Conservation (phyloP, 2,888 invertebrate species). For the Apodemia arnacis region DNA sequence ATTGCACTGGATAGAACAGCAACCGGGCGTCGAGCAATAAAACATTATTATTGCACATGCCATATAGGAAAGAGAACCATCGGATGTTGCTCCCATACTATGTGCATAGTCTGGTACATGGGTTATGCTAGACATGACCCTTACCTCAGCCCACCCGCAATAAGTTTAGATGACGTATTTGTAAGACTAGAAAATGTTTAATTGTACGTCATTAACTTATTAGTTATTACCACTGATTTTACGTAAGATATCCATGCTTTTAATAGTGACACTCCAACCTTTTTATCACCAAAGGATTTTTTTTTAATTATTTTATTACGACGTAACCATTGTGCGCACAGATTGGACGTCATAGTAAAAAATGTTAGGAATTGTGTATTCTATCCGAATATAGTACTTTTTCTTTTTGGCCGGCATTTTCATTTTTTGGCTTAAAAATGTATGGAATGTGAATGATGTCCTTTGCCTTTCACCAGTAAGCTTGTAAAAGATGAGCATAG, state of each 20-base stretch:
- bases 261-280: too few relatives aligned
- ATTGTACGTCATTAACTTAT: not conserved
- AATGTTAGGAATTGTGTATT: slow-evolving; percentile 24
- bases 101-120: slow-evolving; percentile 1
- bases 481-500: too few relatives aligned
- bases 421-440: slow-evolving; percentile 10
- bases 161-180: not conserved
- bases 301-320: slow-evolving; percentile 12
- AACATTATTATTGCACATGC: not conserved
- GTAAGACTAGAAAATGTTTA: not conserved
- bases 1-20: not conserved
- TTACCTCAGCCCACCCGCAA: not conserved
- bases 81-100: not conserved
- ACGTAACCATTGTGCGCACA: slow-evolving; percentile 16
- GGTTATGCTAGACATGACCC: not conserved
- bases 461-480: too few relatives aligned
- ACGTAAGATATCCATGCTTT: not conserved
- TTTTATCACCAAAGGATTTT: not conserved
- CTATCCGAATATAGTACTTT: not conserved
- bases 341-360: slow-evolving; percentile 27
- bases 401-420: slow-evolving; percentile 18
- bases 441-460: slow-evolving; percentile 18
- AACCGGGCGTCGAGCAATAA: not conserved
- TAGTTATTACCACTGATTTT: not conserved
- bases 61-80: not conserved